Evolutionary conservation across 2,797 vertebrate species (phyloP).

Genomic region (Rousettus madagascariensis): DNA sequence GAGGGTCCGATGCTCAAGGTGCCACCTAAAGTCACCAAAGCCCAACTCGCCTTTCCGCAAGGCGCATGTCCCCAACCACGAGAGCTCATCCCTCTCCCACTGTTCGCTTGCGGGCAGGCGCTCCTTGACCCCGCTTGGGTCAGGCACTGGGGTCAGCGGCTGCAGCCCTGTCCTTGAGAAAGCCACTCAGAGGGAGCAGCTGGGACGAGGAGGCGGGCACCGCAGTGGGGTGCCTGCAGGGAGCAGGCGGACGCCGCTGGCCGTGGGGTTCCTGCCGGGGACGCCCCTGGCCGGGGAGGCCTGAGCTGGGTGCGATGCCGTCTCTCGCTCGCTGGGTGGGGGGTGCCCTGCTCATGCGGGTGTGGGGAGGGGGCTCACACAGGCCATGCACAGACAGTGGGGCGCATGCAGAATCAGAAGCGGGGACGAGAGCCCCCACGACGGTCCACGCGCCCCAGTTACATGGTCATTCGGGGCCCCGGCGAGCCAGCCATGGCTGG

Average conservation of each 20-base stretch:
- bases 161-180: accelerated
- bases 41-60: background rate
- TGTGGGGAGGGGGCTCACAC: too few relatives aligned
- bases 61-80: accelerated
- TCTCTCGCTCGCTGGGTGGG: too few relatives aligned
- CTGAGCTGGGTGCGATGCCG: too few relatives aligned
- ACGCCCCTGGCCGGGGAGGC: background rate
- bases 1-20: background rate
- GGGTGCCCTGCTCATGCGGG: too few relatives aligned
- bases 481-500: accelerated
- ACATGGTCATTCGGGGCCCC: accelerated
- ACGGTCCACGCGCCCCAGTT: accelerated
- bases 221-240: background rate
- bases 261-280: background rate
- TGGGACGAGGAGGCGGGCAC: too few relatives aligned
- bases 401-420: too few relatives aligned
- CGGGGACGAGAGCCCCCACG: too few relatives aligned
- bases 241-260: background rate
- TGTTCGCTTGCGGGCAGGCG: accelerated
- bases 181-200: background rate
- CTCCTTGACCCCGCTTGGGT: too few relatives aligned
- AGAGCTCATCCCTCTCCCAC: accelerated
- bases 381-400: too few relatives aligned
- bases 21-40: too few relatives aligned
- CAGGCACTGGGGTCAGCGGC: background rate